Base-by-base conservation (phyloP, 2,113 vertebrate species). In the Hepsetus odoe region DNA sequence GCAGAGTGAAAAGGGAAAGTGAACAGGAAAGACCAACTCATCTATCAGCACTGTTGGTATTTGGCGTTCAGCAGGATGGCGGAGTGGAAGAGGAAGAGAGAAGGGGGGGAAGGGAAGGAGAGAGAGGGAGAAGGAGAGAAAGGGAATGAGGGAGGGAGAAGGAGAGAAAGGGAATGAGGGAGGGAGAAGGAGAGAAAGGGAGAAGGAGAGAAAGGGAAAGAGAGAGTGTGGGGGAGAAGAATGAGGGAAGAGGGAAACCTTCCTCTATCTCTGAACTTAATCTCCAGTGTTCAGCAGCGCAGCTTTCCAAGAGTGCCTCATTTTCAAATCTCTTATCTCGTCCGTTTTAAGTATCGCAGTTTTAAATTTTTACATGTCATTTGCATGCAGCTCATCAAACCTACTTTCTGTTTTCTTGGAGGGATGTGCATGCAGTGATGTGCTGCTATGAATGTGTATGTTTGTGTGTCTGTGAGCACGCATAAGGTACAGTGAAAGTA, bases 251-350 rank as follows among this genome's bases (percentile, higher is more conserved):
- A 82, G 80, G 78, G 77, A 85, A 88, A 88, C 84, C 84, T 83
- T 76, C 72, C 51, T 83, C 40, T 91, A 91, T 93, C 88, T 90
- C 82, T 80, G 80, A 88, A 82, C 71, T 84, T 88, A 79, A 91
- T 92, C 91, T 85, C 77, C 78, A 70, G 77, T 84, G 74, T 90
- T 90, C 90, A 89, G 86, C 85, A 91, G 86, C 87, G n/a, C 82
- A 35, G 86, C 89, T 92, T 90, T 91, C 91, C 90, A 91, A 89
- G 89, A 92, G 90, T 86, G 88, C 89, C 85, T 92, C 89, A 85
- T 91, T 91, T 91, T 93, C 87, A 87, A 88, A 90, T 89, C 86
- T 90, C 89, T 92, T 91, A 92, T 92, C 91, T 86, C 78, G 76
- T 84, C 82, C 75, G 74, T 87, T 92, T 93, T 91, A 91, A 92